Evolutionary conservation across 2,888 invertebrate species (phyloP), one percentile per base, ranked within the genome.

Genomic region (Tenthredo amoena): DNA sequence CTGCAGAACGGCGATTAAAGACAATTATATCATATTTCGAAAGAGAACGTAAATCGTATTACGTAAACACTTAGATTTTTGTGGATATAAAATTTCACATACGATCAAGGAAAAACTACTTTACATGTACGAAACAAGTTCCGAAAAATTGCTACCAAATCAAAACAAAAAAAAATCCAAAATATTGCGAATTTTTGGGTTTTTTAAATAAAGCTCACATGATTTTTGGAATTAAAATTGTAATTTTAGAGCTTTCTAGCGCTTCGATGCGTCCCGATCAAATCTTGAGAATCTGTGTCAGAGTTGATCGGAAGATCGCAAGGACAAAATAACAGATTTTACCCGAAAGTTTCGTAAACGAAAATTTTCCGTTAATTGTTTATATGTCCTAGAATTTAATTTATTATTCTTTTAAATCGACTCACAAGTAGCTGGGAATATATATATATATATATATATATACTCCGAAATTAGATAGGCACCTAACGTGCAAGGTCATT

Each of bases 401-500:
- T 68, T 68, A 68, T 43, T 47, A 43, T 43, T 21, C 43, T 74
- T 43, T 40, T 37, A 21, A 74, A 43, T 43, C 40, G 43, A 43
- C n/a, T 43, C 40, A n/a, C 1, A 18, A n/a, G 55, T n/a, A 40
- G 43, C 72, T 43, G 10, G n/a, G 26, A 2, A 9, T 21, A 43
- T 74, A 74, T 21, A 1, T n/a, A 10, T 10, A 34, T 74, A 47
- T 5, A 47, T 31, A 26, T 12, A 31, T n/a, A 34, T 77, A 77
- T 55, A 55, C 47, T 77, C 50, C 77, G 1, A 55, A 77, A 77
- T 77, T 77, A 77, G 77, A 77, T 34, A 43, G 74, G 10, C 43
- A 26, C 68, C 34, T 55, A 77, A 50, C 34, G 31, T 40, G 77
- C 77, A 77, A 77, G 77, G 77, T 77, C 77, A 55, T 77, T 77